Evolutionary conservation across 2,113 vertebrate species (phyloP).

Genomic region (Urocitellus parryii): DNA sequence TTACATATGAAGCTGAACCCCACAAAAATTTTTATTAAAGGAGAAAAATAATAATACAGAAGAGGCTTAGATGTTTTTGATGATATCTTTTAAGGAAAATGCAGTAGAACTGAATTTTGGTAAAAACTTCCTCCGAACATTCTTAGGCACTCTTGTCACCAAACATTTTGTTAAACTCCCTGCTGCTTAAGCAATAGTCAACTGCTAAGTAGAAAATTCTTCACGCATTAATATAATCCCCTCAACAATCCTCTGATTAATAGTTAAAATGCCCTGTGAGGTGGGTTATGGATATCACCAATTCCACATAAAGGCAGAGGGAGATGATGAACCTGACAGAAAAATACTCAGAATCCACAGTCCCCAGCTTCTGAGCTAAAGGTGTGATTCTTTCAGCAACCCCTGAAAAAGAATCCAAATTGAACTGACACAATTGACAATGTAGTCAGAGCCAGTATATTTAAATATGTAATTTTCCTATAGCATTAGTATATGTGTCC

Average conservation of each 20-base stretch:
- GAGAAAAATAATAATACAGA: neutral
- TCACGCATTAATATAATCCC: slow-evolving; percentile 12
- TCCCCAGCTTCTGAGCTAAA: neutral
- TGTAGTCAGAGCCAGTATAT: neutral
- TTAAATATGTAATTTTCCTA: slow-evolving; percentile 22
- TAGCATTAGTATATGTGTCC: neutral
- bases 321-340: neutral
- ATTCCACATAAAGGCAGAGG: neutral
- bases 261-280: neutral
- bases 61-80: neutral
- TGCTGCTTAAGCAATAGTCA: slow-evolving; percentile 10
- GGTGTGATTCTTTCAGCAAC: neutral
- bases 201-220: slow-evolving; percentile 6
- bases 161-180: neutral
- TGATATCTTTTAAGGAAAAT: neutral
- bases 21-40: neutral
- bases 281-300: neutral
- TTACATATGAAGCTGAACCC: neutral
- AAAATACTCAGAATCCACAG: neutral
- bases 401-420: neutral
- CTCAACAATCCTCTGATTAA: slow-evolving; percentile 7
- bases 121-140: slow-evolving; percentile 54
- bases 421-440: neutral
- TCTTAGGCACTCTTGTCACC: neutral
- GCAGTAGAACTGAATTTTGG: neutral